phyloP scores from a whole-genome alignment of 2,113 vertebrate species.

The Syngnathus scovelli region DNA sequence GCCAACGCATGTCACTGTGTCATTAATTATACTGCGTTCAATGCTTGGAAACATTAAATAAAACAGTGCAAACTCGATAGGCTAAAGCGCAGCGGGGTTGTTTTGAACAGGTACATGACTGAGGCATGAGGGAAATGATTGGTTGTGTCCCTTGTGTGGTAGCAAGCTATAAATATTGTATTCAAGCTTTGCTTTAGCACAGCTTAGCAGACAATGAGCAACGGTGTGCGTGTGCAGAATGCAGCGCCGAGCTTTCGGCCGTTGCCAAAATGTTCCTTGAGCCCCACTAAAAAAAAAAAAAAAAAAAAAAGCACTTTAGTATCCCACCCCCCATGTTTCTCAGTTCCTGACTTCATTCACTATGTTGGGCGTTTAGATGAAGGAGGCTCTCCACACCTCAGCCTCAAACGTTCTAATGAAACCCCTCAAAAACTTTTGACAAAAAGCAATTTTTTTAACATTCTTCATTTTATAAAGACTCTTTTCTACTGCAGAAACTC shows the following conservation, averaged over 20 bases:
- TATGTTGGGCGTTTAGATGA: constrained; percentile 68
- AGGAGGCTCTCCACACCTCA: constrained; percentile 54
- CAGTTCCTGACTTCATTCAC: constrained; percentile 65
- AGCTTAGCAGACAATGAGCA: constrained; percentile 59
- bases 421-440: constrained; percentile 66
- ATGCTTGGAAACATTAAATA: background rate
- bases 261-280: constrained; percentile 67
- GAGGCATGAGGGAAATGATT: constrained; percentile 40
- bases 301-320: constrained; percentile 49
- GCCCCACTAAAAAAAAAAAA: constrained; percentile 36
- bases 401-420: constrained; percentile 69
- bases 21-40: background rate
- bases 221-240: constrained; percentile 73
- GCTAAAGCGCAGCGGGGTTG: background rate
- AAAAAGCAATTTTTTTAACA: constrained; percentile 20
- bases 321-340: constrained; percentile 64
- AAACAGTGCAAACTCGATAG: background rate
- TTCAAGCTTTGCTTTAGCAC: constrained; percentile 45
- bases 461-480: constrained; percentile 33
- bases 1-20: background rate
- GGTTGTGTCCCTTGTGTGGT: constrained; percentile 56
- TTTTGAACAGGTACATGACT: constrained; percentile 15
- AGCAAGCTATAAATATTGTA: constrained; percentile 49
- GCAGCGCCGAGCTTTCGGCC: constrained; percentile 39
- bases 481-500: constrained; percentile 41